Conservation (phyloP, 2,797 vertebrate genomes). For the Microhierax caerulescens region DNA sequence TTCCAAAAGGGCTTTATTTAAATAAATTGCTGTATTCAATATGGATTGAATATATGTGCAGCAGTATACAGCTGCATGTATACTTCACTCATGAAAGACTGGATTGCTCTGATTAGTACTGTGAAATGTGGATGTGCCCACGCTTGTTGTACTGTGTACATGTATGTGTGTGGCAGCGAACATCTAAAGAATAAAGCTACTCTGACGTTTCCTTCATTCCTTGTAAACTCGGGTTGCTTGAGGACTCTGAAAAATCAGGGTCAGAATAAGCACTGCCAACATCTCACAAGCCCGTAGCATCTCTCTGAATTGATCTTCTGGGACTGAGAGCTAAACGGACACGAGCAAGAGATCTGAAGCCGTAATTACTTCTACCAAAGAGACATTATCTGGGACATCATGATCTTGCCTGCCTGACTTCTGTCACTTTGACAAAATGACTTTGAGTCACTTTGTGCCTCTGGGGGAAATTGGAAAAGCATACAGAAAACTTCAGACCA, state of each 20-base stretch:
- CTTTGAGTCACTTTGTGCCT: conserved; percentile 34
- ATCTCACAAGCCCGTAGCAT: background rate
- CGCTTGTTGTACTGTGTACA: background rate
- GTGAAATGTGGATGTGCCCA: background rate
- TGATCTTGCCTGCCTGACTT: conserved; percentile 44
- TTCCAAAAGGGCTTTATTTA: background rate
- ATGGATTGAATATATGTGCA: background rate
- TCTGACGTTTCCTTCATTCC: background rate
- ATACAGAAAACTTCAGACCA: background rate
- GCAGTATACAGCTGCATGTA: background rate
- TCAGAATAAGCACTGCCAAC: background rate
- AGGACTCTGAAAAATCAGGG: conserved; percentile 8
- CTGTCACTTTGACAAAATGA: conserved; percentile 50
- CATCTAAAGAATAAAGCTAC: background rate
- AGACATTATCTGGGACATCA: conserved; percentile 45
- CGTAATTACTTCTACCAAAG: conserved; percentile 41
- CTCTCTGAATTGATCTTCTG: conserved; percentile 21
- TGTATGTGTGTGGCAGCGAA: background rate
- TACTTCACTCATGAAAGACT: background rate
- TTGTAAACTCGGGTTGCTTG: background rate
- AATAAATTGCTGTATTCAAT: background rate
- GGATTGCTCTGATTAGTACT: background rate
- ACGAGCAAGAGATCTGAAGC: conserved; percentile 1
- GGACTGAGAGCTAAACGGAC: conserved; percentile 23
- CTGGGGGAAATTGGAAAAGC: conserved; percentile 1